Base-by-base conservation (phyloP, 2,888 invertebrate genomes). In the Lasioglossum vierecki region DNA sequence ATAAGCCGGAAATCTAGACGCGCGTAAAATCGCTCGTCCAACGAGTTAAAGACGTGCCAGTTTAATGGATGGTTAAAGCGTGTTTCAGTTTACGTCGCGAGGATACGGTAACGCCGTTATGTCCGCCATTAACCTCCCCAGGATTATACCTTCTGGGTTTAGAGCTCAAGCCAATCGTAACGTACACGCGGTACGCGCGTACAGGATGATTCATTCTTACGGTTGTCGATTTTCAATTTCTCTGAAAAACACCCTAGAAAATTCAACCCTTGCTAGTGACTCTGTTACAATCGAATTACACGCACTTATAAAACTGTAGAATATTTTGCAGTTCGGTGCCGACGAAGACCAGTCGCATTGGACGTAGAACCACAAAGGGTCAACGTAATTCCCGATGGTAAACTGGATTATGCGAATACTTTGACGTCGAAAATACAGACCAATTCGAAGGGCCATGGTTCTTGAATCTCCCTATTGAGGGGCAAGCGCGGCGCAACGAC, bases 71-170 rank as follows among this genome's bases (percentile, higher is more conserved):
- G 72, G 79, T 90, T 90, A 89, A 87, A 88, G 66, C 80, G 78
- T 84, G 85, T 89, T 88, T 88, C 85, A 80, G 88, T 88, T 88
- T 88, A 91, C 86, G 60, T 44, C 60, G 49, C 44, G 66, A 68
- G 73, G 79, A 63, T 83, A 88, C 53, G 77, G 66, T 79, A 81
- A 49, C 72, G 77, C 79, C 74, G 88, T 91, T 88, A 88, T 83
- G 91, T 79, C 85, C 80, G 80, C 80, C 90, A 87, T 91, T 88
- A 91, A 90, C 89, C 87, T 84, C 88, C 84, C 83, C 82, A 73
- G 89, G 89, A 92, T 91, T 92, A 91, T 90, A 89, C 90, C 77
- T 83, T 72, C 84, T 82, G 39, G 91, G 88, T 92, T 91, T 91
- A 83, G 87, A 88, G 89, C 88, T 18, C 87, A n/a, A 79, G 73